Evolutionary conservation across 2,113 vertebrate genomes (phyloP), one percentile per base, ranked within the genome.

Genomic region (Neodon shergylaensis): DNA sequence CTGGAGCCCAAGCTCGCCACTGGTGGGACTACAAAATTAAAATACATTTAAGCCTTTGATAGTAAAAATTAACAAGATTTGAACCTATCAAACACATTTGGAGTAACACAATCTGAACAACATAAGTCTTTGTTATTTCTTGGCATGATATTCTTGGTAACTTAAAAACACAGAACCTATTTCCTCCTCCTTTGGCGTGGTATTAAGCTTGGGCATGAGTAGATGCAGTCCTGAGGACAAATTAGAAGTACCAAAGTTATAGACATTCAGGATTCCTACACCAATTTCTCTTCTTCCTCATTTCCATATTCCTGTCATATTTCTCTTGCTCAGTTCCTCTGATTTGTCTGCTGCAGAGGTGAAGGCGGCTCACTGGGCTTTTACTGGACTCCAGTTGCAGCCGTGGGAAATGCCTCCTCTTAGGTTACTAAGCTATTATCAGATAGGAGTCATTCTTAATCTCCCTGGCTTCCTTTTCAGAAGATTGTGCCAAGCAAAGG

Each of bases 371-470:
- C 68, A 91, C 91, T 95, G 94, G 92, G 88, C 68, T 96, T 74
- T 91, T n/a, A 81, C 82, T 70, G 16, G 90, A 83, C 85, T 96
- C 96, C 85, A 91, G 94, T 3, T 94, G 94, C 96, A 93, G 92
- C 85, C n/a, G 3, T 91, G 92, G 81, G 90, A 97, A 96, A 42
- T 96, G 93, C 86, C 82, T 87, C 95, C 90, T 94, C 96, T 97
- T 96, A 93, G 94, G 22, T 97, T 95, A 97, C 97, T 97, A 88
- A 47, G 94, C 85, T 84, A 73, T 81, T 91, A 97, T 95, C 96
- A 96, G 96, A 97, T 90, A 96, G 92, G 88, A 94, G 78, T 82
- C 96, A 49, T 63, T 96, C 88, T 79, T 96, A 96, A 96, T 96
- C 93, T 96, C 66, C 44, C 63, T 90, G 94, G 94, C 74, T 97